Base-by-base conservation (phyloP, 1,140 invertebrate species). In the Panagrolaimus sp. region DNA sequence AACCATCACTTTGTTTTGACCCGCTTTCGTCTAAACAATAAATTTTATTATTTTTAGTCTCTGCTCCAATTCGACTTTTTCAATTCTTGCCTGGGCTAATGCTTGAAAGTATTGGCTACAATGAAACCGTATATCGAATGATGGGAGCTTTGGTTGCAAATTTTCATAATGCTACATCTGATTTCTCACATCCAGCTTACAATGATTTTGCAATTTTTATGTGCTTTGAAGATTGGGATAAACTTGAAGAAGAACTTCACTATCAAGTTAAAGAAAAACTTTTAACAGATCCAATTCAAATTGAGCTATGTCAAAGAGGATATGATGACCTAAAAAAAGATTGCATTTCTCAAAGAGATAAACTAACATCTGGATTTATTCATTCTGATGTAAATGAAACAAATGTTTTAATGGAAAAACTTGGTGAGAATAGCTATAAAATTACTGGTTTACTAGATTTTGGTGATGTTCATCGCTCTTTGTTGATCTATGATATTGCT, bases 301-400 rank as follows among this genome's bases (percentile, higher is more conserved):
- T 57, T 57, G 51, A 57, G n/a, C 51, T 57, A 0, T 57, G 51
- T 8, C 51, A 27, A 8, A 20, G 51, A 16, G 27, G 20, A 11
- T 57, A 20, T 25, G 20, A 13, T 20, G 51, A 57, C 8, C 20
- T 57, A 16, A 57, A 57, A 25, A 4, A 11, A 1, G 51, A 57
- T 25, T 1, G n/a, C 20, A 11, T 57, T 9, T 57, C 51, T 20
- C n/a, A 57, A 57, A 20, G 51, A 25, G 9, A 3, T 13, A 0
- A 57, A 57, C 20, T 57, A 14, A 27, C n/a, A 23, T 14, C 51
- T 25, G 51, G 51, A 4, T 57, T 57, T 9, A 57, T 27, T 27
- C 51, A 57, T 57, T 57, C 51, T 27, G 51, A 57, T 57, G n/a
- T 57, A 9, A 57, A 57, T 57, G 51, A 57, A 27, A 57, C 51